Base-by-base conservation (phyloP, 1,140 invertebrate genomes). In the Philopotamus ludificatus region DNA sequence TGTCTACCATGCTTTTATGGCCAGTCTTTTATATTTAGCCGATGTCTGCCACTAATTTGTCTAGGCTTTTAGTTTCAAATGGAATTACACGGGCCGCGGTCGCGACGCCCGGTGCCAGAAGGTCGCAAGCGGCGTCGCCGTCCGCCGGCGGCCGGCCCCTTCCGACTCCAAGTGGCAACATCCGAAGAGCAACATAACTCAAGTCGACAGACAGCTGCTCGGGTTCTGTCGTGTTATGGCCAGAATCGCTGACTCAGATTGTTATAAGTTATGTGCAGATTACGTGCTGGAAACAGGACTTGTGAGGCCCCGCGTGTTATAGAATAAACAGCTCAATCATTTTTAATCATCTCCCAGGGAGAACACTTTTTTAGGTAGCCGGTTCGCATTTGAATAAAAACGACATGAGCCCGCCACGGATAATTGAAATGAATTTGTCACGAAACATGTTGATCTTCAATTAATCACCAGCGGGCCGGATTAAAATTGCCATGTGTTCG, bases 61-160 rank as follows among this genome's bases (percentile, higher is more conserved):
- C 63, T 50, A 50, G 53, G 63, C 54, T 59, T 65, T 65, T 65
- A 60, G 63, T 65, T 65, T 50, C 54, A 45, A 59, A 42, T 41
- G 63, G 23, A 60, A 65, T 65, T 65, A 55, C 55, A 21, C 34
- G 26, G 21, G 22, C 4, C 28, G 16, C n/a, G 7, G 49, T 49
- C 44, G 12, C 47, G 15, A n/a, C 41, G 23, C 54, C 1, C 7
- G 28, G 57, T 25, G 20, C 23, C 53, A 15, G 41, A 8, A 42
- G 3, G 47, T 53, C 16, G 22, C 50, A 20, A 39, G 42, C 23
- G 8, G 39, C 10, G 34, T 23, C 20, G 51, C 41, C 39, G 53
- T 64, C 21, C 23, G 10, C 21, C 20, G 20, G 25, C 22, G 60
- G 41, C 21, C 23, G 20, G 34, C 23, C n/a, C 25, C 22, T 34